These are phyloP conservation scores for Dysdera silvatica DNA, from an alignment of 1,140 invertebrate species.

Conservation along the genomic window DNA sequence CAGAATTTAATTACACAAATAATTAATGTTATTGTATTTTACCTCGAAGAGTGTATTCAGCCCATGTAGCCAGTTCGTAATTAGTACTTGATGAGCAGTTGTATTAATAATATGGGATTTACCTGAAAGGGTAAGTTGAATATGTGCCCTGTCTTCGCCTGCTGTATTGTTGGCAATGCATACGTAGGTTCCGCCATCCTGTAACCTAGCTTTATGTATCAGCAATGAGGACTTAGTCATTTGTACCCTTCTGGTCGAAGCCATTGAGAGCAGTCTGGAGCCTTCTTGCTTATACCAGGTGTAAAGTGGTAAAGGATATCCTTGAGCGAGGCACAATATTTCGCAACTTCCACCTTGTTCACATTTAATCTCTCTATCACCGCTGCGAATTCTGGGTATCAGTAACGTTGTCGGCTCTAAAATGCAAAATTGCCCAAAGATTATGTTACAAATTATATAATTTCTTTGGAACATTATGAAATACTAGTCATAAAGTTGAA, in stretches of 20 bases:
- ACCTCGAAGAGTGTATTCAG: too few species aligned
- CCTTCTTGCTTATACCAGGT: slow-evolving; percentile 48
- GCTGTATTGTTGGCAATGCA: slow-evolving; percentile 25
- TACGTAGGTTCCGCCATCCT: slow-evolving; percentile 14
- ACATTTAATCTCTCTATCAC: slow-evolving; percentile 55
- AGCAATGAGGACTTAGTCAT: not conserved
- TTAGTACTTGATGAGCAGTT: too few species aligned
- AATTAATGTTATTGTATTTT: too few species aligned
- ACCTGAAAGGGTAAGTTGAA: slow-evolving; percentile 29
- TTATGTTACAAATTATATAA: not conserved
- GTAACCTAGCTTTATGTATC: slow-evolving; percentile 15
- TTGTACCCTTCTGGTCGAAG: not conserved
- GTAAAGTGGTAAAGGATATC: slow-evolving; percentile 65
- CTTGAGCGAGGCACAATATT: slow-evolving; percentile 65
- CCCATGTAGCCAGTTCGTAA: too few species aligned
- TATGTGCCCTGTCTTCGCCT: slow-evolving; percentile 29
- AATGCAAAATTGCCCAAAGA: slow-evolving; percentile 35
- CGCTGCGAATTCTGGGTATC: slow-evolving; percentile 59
- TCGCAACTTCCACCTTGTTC: slow-evolving; percentile 60
- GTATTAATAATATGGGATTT: not conserved
- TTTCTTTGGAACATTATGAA: not conserved
- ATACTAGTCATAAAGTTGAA: not conserved
- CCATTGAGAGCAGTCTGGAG: not conserved
- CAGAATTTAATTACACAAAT: too few species aligned
- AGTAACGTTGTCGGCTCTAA: slow-evolving; percentile 63